Conservation (phyloP, 1,140 invertebrate genomes). For the Pseudomyrmex flavicornis region DNA sequence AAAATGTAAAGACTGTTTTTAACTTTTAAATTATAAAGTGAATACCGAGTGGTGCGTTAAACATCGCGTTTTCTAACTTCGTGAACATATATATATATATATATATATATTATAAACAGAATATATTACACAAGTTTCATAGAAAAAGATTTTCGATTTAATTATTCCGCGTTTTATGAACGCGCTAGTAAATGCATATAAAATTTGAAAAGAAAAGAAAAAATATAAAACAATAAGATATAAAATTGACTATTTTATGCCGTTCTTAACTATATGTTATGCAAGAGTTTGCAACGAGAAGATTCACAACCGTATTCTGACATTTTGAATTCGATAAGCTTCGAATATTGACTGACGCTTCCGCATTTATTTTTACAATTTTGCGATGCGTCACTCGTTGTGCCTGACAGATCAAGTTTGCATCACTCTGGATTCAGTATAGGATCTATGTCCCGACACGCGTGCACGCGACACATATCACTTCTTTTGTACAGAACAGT, state of each 20-base stretch:
- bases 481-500: constrained; percentile 25
- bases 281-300: too few relatives aligned
- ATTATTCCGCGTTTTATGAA: too few relatives aligned
- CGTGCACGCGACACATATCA: constrained; percentile 29
- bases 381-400: neutral
- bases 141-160: too few relatives aligned
- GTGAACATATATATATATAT: too few relatives aligned
- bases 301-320: neutral
- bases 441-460: constrained; percentile 29
- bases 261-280: too few relatives aligned
- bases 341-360: neutral
- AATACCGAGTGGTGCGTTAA: constrained; percentile 18
- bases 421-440: constrained; percentile 6
- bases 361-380: constrained; percentile 51
- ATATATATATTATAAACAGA: too few relatives aligned
- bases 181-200: too few relatives aligned
- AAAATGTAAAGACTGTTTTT: too few relatives aligned
- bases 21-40: constrained; percentile 12
- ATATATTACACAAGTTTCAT: too few relatives aligned
- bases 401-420: constrained; percentile 58
- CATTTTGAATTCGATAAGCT: neutral
- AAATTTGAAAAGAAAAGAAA: neutral
- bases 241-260: too few relatives aligned
- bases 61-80: neutral
- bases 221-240: too few relatives aligned